Evolutionary conservation across 2,113 vertebrate species (phyloP), one percentile per base, ranked within the genome.

Genomic region (Rhizomys pruinosus): DNA sequence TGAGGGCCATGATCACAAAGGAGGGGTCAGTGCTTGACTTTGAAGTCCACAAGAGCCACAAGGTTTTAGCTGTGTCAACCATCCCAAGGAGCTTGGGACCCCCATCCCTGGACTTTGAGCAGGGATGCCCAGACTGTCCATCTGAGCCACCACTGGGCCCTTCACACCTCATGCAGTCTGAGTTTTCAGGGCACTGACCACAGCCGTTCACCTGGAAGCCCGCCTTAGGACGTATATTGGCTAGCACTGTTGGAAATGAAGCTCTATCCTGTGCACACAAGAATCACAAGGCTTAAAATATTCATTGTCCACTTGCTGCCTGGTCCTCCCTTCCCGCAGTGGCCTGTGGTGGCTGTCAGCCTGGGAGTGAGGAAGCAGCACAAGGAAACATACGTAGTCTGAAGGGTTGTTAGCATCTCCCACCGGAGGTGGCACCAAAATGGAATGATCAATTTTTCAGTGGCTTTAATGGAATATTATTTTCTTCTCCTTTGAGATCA

Each of bases 381-480:
- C 22, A 0, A 4, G 59, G 59, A 15, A 0, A 0, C 34, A 73
- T 32, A 4, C 3, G 11, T 63, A 3, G 37, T 17, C 16, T 7
- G 7, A 2, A 11, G 6, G 2, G 34, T 5, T 0, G 0, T 3
- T 2, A 11, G 47, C 63, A 4, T 57, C 81, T n/a, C 74, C 10
- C 61, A 59, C 12, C 17, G 0, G 61, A 68, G 23, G 9, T 3
- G 0, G 0, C 57, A 0, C 0, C 0, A 72, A 71, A 57, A 42
- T 0, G 1, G 3, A 9, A 22, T 20, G 64, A 84, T 80, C 73
- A 0, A 34, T 66, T 76, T 92, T 44, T 76, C 32, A 79, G n/a
- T 37, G 88, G 37, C 71, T 84, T 76, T 39, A 52, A 66, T 66
- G 64, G 64, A 64, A 44, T 57, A 42, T 82, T 37, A 68, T 86